Base-by-base conservation (phyloP, 2,113 vertebrate genomes). In the Amblyopsis rosae region DNA sequence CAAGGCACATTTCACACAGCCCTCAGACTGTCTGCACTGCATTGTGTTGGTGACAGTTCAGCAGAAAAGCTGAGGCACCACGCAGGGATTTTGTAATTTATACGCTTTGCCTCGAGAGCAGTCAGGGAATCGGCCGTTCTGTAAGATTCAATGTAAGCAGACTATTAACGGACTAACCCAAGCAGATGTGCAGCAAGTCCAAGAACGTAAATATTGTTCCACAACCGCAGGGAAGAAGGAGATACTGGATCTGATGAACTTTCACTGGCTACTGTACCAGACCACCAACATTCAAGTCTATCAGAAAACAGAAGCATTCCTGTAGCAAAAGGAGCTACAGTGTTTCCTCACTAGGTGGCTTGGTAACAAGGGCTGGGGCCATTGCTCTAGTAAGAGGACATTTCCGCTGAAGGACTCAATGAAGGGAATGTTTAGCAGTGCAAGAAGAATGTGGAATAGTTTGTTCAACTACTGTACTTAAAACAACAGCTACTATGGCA, bases 271-370 rank as follows among this genome's bases (percentile, higher is more conserved):
- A 63, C 67, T 26, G 26, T 26, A 81, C 89, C 26, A 26, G 92
- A 92, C 91, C 90, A 84, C 87, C 81, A 82, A 77, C 76, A 91
- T 92, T 92, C 91, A 90, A 76, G 90, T 83, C 87, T 89, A 90
- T 92, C 90, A 70, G 79, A 87, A 56, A 19, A 60, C 33, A 50
- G 66, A 81, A 77, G 72, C 45, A 86, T 88, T 91, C 90, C 87
- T 88, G 89, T 81, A 84, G 82, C 83, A 89, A 80, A 80, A 59
- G 59, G 12, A 54, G 70, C 67, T 73, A 47, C 74, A 80, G 72
- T 51, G 32, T 76, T 86, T 80, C 78, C 66, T 64, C 62, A 61
- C 67, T 79, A 71, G 65, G 45, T 54, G 53, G 57, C 53, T 49
- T 19, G 46, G 64, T 54, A 87, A 88, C 87, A 88, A 88, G 86